Conservation (phyloP, 2,113 vertebrate species). For the Okapia johnstoni region DNA sequence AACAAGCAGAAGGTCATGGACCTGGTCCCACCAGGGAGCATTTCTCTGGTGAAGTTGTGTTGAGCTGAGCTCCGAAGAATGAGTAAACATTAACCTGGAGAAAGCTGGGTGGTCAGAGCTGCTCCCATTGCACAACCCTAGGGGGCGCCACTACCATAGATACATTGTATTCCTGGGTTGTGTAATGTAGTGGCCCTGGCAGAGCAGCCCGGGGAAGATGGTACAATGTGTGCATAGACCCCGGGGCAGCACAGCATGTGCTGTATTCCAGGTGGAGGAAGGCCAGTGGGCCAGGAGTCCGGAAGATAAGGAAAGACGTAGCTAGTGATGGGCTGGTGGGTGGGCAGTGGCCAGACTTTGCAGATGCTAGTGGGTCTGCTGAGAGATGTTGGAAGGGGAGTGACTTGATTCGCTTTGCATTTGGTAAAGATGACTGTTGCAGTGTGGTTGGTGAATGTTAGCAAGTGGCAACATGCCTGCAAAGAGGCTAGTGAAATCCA, state of each 20-base stretch:
- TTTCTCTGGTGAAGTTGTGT: neutral
- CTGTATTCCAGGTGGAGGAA: neutral
- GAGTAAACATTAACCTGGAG: neutral
- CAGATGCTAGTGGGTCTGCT: neutral
- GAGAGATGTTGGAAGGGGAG: neutral
- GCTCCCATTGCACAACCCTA: neutral
- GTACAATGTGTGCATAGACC: neutral
- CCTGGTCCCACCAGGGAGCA: neutral
- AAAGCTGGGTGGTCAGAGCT: neutral
- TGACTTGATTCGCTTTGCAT: neutral
- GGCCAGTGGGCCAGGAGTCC: neutral
- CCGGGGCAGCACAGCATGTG: neutral
- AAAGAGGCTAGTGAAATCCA: neutral
- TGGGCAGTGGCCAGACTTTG: neutral
- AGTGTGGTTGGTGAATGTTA: neutral
- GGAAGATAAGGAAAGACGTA: neutral
- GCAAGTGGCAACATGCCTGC: neutral
- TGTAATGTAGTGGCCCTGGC: neutral
- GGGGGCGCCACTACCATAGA: neutral
- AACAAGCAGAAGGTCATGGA: neutral
- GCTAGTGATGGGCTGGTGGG: neutral
- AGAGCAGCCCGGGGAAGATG: neutral
- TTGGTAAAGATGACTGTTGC: neutral
- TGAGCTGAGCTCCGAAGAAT: neutral
- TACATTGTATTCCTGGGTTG: neutral